Base-by-base conservation (phyloP, 1,140 invertebrate species). In the Aphelinus certus region DNA sequence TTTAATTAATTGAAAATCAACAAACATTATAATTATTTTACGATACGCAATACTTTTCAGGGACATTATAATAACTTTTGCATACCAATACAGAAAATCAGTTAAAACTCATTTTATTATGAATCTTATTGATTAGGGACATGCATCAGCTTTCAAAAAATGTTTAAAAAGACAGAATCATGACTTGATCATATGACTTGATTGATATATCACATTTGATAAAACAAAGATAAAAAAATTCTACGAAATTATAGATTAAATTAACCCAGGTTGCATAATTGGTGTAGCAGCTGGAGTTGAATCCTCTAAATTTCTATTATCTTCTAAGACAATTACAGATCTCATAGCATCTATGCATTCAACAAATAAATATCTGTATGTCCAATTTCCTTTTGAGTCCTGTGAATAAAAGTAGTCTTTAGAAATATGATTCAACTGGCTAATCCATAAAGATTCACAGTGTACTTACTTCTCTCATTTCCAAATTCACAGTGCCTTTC, bases 321-420 rank as follows among this genome's bases (percentile, higher is more conserved):
- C 93, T 89, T 95, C 93, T 76, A 95, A 83, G 53, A 94, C 90
- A 73, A 96, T 93, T 42, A 91, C 91, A 78, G 91, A 91, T 61
- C 89, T 88, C 63, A 92, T 91, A 83, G 93, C 93, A 81, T 94
- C 92, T 85, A 96, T 93, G 6, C 96, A 85, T 87, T 96, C 91
- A 1, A 97, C 92, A 81, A 96, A 92, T 49, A 98, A 82, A 85
- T 96, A 97, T 76, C 92, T 89, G 81, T 95, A 97, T 76, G 93
- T 91, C 83, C 92, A 96, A 61, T 94, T 91, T 3, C 94, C 93
- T 78, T 89, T 89, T 51, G 92, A 89, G 88, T 94, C 91, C 94
- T 96, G 85, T 61, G 93, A 92, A 81, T 79, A 55, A 68, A 76
- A 74, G 76, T 63, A 77, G 73, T 48, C 67, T 48, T 49, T 26